These are phyloP conservation scores for Danionella cerebrum DNA, from an alignment of 2,113 vertebrate genomes.

Conservation along the genomic window DNA sequence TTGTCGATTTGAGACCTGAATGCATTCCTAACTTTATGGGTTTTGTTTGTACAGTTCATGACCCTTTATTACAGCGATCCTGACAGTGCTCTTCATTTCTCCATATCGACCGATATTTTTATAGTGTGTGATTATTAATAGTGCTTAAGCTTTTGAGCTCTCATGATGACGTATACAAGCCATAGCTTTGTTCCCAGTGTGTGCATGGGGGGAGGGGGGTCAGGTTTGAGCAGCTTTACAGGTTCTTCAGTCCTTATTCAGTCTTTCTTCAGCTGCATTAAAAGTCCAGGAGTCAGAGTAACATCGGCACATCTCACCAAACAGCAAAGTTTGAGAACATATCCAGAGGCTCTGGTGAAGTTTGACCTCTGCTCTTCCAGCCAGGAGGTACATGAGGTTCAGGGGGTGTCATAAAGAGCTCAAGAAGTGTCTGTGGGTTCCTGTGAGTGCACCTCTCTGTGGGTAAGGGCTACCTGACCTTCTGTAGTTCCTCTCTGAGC, in stretches of 20 bases:
- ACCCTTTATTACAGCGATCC: neutral
- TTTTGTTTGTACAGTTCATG: no score
- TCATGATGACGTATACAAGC: neutral
- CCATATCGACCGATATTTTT: neutral
- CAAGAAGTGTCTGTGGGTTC: no score
- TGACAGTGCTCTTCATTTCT: conserved; percentile 5
- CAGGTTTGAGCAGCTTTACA: neutral
- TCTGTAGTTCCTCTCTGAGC: conserved; percentile 95
- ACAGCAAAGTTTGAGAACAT: neutral
- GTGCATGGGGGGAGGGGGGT: neutral
- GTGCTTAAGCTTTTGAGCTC: neutral
- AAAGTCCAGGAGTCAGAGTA: conserved; percentile 2
- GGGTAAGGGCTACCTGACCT: conserved; percentile 76
- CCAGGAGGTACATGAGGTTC: no score
- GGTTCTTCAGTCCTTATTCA: neutral
- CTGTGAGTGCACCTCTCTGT: no score
- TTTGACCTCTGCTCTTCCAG: neutral
- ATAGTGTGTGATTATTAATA: neutral
- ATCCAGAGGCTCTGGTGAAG: neutral
- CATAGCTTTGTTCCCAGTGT: neutral
- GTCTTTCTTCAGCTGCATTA: neutral
- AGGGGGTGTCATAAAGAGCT: no score
- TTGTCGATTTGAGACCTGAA: no score
- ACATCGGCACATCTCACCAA: neutral
- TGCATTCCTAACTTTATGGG: no score